These are phyloP conservation scores for Drosophila obscura DNA, from an alignment of 1,140 invertebrate species.

Conservation along the genomic window DNA sequence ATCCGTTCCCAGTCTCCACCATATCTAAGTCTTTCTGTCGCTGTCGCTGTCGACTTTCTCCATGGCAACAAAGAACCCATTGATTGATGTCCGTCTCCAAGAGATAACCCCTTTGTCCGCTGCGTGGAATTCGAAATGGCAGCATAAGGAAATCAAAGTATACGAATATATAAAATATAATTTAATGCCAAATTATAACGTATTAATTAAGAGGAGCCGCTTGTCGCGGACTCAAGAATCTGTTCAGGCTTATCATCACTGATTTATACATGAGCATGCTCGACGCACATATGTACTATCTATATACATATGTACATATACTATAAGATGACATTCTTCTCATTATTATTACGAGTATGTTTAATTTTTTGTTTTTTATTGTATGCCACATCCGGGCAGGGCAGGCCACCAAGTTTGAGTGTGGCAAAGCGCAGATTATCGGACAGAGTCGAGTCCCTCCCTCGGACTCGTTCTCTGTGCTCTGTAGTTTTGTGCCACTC, in stretches of 20 bases:
- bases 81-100: conserved; percentile 40
- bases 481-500: conserved; percentile 2
- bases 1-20: background rate
- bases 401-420: conserved; percentile 57
- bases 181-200: conserved; percentile 77
- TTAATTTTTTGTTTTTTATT: conserved; percentile 35
- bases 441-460: conserved; percentile 11
- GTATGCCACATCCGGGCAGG: conserved; percentile 72
- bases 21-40: background rate
- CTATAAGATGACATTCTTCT: conserved; percentile 48
- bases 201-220: conserved; percentile 64
- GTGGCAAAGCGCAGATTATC: conserved; percentile 58
- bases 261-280: conserved; percentile 49
- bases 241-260: conserved; percentile 60
- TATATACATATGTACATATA: conserved; percentile 11
- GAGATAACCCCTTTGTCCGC: conserved; percentile 77
- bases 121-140: conserved; percentile 13
- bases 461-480: background rate
- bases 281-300: background rate
- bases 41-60: background rate
- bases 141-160: conserved; percentile 12
- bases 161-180: conserved; percentile 32
- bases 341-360: conserved; percentile 16
- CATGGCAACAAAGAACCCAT: conserved; percentile 61
- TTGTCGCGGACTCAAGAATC: conserved; percentile 3